Percentiles rank a stretch among this genome's conserved stretches.
These are phyloP conservation scores for Cataglyphis cursor DNA, from an alignment of 2,888 invertebrate species.

Conservation along the genomic window DNA sequence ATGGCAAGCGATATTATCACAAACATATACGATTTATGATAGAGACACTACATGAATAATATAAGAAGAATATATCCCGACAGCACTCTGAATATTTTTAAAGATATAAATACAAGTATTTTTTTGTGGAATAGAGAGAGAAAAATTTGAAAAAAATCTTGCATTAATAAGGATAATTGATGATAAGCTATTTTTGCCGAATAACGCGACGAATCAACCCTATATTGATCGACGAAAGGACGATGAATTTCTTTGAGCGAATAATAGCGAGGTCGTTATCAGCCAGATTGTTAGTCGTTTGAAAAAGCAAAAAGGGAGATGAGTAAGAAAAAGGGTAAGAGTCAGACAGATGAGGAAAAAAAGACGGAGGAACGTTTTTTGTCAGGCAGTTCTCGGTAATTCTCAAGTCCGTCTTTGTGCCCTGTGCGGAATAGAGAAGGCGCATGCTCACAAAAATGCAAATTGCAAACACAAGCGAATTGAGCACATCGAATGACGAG, in stretches of 20 bases:
- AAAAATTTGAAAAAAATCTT: not conserved
- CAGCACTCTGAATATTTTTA: not conserved
- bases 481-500: constrained; percentile 57
- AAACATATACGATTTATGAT: not conserved
- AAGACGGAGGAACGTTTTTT: constrained; percentile 62
- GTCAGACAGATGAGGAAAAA: constrained; percentile 31
- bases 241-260: constrained; percentile 71
- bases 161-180: not conserved
- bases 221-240: constrained; percentile 67
- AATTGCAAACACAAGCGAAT: constrained; percentile 70
- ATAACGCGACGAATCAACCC: constrained; percentile 60
- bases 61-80: not conserved
- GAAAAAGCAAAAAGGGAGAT: constrained; percentile 60
- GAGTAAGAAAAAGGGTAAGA: constrained; percentile 23
- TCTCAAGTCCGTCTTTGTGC: constrained; percentile 80
- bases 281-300: constrained; percentile 57
- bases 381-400: constrained; percentile 71
- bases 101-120: not conserved
- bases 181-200: constrained; percentile 13
- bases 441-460: constrained; percentile 75
- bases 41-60: not conserved
- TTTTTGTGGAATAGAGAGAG: constrained; percentile 14
- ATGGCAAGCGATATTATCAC: not conserved
- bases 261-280: constrained; percentile 75
- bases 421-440: constrained; percentile 71